Conservation (phyloP, 2,113 vertebrate genomes). For the Lates calcarifer region DNA sequence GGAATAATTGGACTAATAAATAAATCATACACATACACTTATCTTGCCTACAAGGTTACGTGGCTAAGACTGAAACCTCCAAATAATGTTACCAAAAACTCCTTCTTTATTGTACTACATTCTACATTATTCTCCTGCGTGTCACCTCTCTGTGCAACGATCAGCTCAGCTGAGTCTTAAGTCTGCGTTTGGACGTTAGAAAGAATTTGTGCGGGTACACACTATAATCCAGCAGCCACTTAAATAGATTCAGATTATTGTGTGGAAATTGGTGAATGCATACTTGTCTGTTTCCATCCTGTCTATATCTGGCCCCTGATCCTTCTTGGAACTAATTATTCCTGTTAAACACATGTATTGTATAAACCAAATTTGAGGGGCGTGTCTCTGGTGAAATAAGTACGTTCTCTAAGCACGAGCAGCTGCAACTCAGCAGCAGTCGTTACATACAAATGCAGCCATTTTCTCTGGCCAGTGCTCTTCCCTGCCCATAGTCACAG, state of each 20-base stretch:
- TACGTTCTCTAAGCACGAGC: slow-evolving; percentile 35
- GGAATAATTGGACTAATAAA: not conserved
- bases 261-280: slow-evolving; percentile 35
- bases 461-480: slow-evolving; percentile 53
- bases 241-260: slow-evolving; percentile 46
- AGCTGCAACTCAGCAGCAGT: slow-evolving; percentile 66
- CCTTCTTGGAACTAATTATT: slow-evolving; percentile 57
- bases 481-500: slow-evolving; percentile 38
- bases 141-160: not conserved
- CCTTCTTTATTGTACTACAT: no score
- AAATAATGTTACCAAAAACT: not conserved
- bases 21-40: not conserved
- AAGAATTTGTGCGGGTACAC: slow-evolving; percentile 12
- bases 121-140: not conserved
- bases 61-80: slow-evolving; percentile 27
- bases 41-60: not conserved
- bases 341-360: slow-evolving; percentile 59
- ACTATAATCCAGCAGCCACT: slow-evolving; percentile 28
- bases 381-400: slow-evolving; percentile 55
- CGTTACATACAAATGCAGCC: slow-evolving; percentile 48
- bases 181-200: slow-evolving; percentile 4
- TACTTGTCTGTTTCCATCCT: slow-evolving; percentile 28
- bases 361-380: slow-evolving; percentile 53
- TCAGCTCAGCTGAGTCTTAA: slow-evolving; percentile 39
- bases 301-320: slow-evolving; percentile 37